These are phyloP conservation scores for Molanna angustata DNA, from an alignment of 2,888 invertebrate genomes.

Conservation along the genomic window DNA sequence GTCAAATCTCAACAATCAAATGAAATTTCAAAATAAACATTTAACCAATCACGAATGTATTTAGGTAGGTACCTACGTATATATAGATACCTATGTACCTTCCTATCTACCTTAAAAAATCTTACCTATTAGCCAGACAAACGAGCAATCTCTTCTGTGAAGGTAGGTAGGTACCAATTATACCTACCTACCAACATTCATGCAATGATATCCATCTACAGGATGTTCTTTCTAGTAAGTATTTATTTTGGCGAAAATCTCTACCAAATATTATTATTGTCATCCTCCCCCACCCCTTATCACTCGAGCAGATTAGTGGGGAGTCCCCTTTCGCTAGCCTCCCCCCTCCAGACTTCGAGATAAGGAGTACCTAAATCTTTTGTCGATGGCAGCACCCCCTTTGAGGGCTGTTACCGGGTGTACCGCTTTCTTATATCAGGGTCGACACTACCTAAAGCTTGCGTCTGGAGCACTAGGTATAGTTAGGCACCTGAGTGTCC, in stretches of 20 bases:
- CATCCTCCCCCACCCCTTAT: not conserved
- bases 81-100: not conserved
- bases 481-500: too few species aligned
- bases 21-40: too few species aligned
- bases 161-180: not conserved
- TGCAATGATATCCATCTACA: not conserved
- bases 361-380: not conserved
- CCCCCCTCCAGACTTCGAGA: not conserved
- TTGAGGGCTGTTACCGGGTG: too few species aligned
- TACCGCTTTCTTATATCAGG: too few species aligned
- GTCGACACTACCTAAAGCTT: too few species aligned
- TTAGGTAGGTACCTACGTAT: not conserved
- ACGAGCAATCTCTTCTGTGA: not conserved
- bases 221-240: not conserved
- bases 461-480: too few species aligned
- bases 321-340: too few species aligned
- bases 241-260: too few species aligned
- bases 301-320: not conserved
- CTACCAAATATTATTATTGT: not conserved
- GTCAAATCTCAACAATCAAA: too few species aligned
- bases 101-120: not conserved
- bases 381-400: too few species aligned
- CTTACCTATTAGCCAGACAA: not conserved
- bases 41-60: too few species aligned
- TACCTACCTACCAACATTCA: not conserved